phyloP scores from a whole-genome alignment of 1,140 invertebrate genomes.

The Bombus difficillimus region DNA sequence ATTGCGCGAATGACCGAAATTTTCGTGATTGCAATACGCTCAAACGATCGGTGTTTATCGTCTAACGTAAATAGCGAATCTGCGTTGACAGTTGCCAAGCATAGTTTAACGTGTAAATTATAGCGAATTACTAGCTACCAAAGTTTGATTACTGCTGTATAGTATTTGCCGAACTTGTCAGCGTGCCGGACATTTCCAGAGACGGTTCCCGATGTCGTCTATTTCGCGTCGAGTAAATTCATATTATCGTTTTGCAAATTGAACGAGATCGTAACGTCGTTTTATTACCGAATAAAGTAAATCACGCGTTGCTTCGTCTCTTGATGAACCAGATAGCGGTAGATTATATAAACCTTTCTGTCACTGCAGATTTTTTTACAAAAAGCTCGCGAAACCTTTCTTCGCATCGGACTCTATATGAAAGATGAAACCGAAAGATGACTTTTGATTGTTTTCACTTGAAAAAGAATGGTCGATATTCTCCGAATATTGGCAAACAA shows the following conservation, averaged over 20 bases:
- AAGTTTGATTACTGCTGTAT: slow-evolving; percentile 21
- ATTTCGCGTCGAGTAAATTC: not conserved
- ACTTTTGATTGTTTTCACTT: not conserved
- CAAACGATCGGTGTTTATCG: slow-evolving; percentile 7
- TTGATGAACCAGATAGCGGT: not conserved
- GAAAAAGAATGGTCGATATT: not conserved
- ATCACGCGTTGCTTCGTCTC: not conserved
- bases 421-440: no score
- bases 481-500: not conserved
- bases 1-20: slow-evolving; percentile 8
- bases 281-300: not conserved
- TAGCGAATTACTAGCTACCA: slow-evolving; percentile 3
- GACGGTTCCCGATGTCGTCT: not conserved
- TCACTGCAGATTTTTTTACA: no score
- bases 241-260: not conserved
- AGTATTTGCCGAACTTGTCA: slow-evolving; percentile 28
- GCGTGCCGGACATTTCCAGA: not conserved
- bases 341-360: no score
- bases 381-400: no score
- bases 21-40: slow-evolving; percentile 35
- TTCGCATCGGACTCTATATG: no score
- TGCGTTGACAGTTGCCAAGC: not conserved
- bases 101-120: slow-evolving; percentile 30
- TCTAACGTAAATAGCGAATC: slow-evolving; percentile 33
- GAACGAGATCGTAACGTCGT: not conserved